A percentile compares a stretch with the other conserved stretches of the same genome.
Conservation (phyloP, 1,140 invertebrate genomes). For the Drosophila repleta region DNA sequence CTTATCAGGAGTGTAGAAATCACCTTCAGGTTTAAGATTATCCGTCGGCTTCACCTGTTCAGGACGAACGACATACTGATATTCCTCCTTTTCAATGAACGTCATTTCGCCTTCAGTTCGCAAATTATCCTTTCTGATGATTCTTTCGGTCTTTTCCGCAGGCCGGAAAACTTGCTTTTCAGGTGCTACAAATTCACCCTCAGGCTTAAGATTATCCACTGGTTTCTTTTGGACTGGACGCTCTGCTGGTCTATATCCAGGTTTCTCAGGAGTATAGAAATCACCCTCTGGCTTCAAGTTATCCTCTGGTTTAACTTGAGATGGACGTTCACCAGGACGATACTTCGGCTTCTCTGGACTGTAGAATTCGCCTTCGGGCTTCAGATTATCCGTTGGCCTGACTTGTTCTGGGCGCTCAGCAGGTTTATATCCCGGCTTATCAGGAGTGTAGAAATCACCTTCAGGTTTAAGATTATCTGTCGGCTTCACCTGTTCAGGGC, state of each 20-base stretch:
- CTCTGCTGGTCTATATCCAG: slow-evolving; percentile 83
- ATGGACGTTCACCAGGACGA: slow-evolving; percentile 84
- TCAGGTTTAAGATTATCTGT: slow-evolving; percentile 86
- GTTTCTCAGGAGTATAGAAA: slow-evolving; percentile 85
- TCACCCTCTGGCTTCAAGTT: slow-evolving; percentile 85
- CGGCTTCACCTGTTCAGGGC: slow-evolving; percentile 85
- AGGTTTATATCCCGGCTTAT: slow-evolving; percentile 63
- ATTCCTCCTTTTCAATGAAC: slow-evolving; percentile 25
- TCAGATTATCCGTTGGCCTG: slow-evolving; percentile 71
- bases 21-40: slow-evolving; percentile 85
- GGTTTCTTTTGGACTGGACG: slow-evolving; percentile 83
- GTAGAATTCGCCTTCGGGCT: slow-evolving; percentile 83
- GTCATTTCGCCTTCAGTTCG: slow-evolving; percentile 87
- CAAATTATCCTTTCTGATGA: slow-evolving; percentile 86
- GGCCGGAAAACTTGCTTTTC: neutral
- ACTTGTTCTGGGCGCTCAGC: slow-evolving; percentile 84
- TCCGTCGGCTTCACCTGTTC: slow-evolving; percentile 82
- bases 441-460: slow-evolving; percentile 83
- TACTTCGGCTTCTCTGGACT: slow-evolving; percentile 65
- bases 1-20: slow-evolving; percentile 80
- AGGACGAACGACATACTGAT: slow-evolving; percentile 36
- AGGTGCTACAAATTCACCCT: neutral
- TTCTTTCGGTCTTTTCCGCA: slow-evolving; percentile 82
- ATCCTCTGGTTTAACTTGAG: slow-evolving; percentile 60
- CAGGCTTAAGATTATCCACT: slow-evolving; percentile 84